A percentile compares a stretch with the other conserved stretches of the same genome.
These are phyloP conservation scores for Latrodectus elegans DNA, from an alignment of 2,888 invertebrate species.

Conservation along the genomic window DNA sequence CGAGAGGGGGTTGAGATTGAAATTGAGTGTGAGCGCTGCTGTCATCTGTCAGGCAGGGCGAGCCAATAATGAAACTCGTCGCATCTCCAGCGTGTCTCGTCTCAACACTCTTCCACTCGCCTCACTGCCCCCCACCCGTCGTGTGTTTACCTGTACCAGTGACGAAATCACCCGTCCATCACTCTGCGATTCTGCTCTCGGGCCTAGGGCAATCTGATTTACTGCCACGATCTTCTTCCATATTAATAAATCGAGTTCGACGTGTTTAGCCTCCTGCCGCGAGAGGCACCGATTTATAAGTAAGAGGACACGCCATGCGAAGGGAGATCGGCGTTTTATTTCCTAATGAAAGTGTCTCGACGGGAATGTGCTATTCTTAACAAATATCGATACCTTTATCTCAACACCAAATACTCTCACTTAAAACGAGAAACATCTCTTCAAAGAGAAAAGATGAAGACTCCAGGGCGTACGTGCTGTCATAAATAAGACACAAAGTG, in stretches of 20 bases:
- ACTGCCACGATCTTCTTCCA: slow-evolving; percentile 22
- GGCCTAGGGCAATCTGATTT: slow-evolving; percentile 13
- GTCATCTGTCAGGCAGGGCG: slow-evolving; percentile 46
- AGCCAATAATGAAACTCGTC: slow-evolving; percentile 60
- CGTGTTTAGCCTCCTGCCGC: not conserved
- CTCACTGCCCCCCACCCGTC: too few relatives aligned
- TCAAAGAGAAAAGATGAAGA: not conserved
- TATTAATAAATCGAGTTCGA: slow-evolving; percentile 58
- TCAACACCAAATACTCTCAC: not conserved
- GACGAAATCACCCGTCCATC: slow-evolving; percentile 62
- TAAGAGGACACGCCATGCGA: not conserved
- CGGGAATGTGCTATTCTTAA: not conserved
- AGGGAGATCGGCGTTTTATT: not conserved
- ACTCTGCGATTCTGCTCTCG: not conserved
- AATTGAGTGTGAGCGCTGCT: slow-evolving; percentile 20
- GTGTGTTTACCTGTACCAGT: not conserved
- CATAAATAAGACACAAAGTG: not conserved
- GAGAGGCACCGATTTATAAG: not conserved
- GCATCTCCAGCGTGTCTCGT: slow-evolving; percentile 42
- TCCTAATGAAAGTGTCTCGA: not conserved
- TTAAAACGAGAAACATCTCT: too few relatives aligned
- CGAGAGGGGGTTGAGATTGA: slow-evolving; percentile 1
- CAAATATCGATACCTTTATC: not conserved
- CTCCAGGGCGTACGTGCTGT: not conserved
- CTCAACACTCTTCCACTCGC: too few relatives aligned